Evolutionary conservation across 2,797 vertebrate species (phyloP).

Genomic region (Cryptoprocta ferox): DNA sequence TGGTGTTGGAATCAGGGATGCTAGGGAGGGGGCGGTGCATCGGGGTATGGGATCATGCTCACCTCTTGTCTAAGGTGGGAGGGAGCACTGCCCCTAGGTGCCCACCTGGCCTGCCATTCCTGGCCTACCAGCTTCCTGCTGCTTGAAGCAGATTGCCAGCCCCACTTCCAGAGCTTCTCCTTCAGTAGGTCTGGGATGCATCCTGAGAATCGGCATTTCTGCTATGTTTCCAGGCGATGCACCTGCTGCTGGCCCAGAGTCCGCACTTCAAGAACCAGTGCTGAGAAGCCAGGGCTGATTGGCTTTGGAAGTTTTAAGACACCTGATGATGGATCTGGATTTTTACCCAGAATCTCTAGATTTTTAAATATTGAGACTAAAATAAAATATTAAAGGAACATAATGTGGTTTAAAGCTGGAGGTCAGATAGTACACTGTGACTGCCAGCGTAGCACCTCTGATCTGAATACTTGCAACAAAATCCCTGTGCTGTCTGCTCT

Average conservation of each 20-base stretch:
- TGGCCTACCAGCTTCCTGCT: not conserved
- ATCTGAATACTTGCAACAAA: not conserved
- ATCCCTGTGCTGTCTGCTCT: not conserved
- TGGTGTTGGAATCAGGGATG: not conserved
- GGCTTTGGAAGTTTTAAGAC: not conserved
- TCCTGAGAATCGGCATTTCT: not conserved
- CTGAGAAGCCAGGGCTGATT: not conserved
- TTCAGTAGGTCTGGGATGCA: not conserved
- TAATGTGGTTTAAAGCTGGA: not conserved
- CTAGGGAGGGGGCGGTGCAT: accelerated
- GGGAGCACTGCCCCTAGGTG: accelerated
- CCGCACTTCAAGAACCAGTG: not conserved
- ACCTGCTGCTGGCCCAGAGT: not conserved
- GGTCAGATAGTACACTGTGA: not conserved
- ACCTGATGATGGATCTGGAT: not conserved
- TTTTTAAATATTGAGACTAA: constrained; percentile 25
- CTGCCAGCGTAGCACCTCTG: not conserved
- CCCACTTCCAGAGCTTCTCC: not conserved
- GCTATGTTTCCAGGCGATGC: not conserved
- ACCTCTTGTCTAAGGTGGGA: not conserved
- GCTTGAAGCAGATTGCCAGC: not conserved
- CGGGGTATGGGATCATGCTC: not conserved
- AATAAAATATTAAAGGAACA: not conserved
- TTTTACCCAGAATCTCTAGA: not conserved
- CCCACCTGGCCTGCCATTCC: not conserved